These are phyloP conservation scores for Helicorthomorpha holstii DNA, from an alignment of 1,140 invertebrate genomes.

Conservation along the genomic window DNA sequence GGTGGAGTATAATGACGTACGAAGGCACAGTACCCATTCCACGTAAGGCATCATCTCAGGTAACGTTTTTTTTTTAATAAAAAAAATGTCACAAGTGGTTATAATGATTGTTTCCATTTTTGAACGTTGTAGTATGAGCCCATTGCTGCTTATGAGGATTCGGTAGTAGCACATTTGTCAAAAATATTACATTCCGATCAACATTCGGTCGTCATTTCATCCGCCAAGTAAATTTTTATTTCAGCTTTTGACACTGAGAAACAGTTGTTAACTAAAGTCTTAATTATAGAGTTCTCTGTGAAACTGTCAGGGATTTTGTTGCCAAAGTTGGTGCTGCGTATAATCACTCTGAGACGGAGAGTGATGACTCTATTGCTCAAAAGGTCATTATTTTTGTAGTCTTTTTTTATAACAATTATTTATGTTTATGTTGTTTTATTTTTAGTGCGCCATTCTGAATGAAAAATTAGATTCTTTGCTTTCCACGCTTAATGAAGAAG, in stretches of 20 bases:
- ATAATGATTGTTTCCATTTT: background rate
- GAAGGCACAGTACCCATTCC: constrained; percentile 22
- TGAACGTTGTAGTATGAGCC: constrained; percentile 22
- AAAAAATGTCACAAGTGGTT: background rate
- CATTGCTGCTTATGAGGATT: constrained; percentile 51
- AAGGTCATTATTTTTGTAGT: constrained; percentile 23
- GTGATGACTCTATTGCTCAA: constrained; percentile 28
- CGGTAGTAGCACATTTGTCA: constrained; percentile 58
- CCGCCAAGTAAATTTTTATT: constrained; percentile 47
- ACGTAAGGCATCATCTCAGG: constrained; percentile 23
- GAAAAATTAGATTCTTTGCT: constrained; percentile 59
- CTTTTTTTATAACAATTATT: constrained; percentile 6
- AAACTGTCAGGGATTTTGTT: constrained; percentile 62
- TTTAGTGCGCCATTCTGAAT: constrained; percentile 47
- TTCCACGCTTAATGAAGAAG: constrained; percentile 50
- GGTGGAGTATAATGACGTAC: constrained; percentile 86
- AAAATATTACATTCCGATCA: constrained; percentile 75
- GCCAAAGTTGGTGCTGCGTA: constrained; percentile 29
- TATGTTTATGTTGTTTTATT: constrained; percentile 3
- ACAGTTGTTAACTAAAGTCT: too few species aligned
- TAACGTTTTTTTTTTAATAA: constrained; percentile 7
- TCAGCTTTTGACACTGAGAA: too few species aligned
- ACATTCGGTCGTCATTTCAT: constrained; percentile 50
- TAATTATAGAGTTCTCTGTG: constrained; percentile 52
- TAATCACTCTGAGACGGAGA: constrained; percentile 32